Conservation (phyloP, 2,888 invertebrate genomes). For the Adineta ricciae region DNA sequence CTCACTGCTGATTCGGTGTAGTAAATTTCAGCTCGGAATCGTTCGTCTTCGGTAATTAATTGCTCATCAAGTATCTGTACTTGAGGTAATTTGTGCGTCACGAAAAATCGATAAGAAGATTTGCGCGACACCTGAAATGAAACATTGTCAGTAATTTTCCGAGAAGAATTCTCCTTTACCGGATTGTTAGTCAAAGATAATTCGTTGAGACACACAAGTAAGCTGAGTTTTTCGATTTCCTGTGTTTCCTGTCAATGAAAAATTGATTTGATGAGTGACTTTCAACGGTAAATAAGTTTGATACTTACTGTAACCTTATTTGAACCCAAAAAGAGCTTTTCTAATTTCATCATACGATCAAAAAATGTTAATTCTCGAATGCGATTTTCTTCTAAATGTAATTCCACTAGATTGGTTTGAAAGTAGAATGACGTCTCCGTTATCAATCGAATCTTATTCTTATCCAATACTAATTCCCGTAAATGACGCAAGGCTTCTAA, state of each 20-base stretch:
- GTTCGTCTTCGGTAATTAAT: slow-evolving; percentile 46
- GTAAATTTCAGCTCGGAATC: slow-evolving; percentile 46
- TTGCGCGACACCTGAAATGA: slow-evolving; percentile 23
- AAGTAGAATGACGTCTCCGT: slow-evolving; percentile 44
- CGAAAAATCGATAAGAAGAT: slow-evolving; percentile 39
- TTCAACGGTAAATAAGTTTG: not conserved
- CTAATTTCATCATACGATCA: slow-evolving; percentile 42
- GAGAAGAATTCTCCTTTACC: slow-evolving; percentile 38
- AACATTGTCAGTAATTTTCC: not conserved
- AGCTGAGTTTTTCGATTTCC: slow-evolving; percentile 46
- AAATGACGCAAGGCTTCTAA: slow-evolving; percentile 46
- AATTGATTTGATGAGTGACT: no score
- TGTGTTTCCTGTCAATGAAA: slow-evolving; percentile 40
- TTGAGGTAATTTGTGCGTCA: slow-evolving; percentile 44
- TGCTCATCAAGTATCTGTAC: slow-evolving; percentile 47
- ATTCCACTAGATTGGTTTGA: slow-evolving; percentile 47
- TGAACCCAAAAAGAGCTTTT: slow-evolving; percentile 48
- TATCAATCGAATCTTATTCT: slow-evolving; percentile 47
- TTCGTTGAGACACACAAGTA: slow-evolving; percentile 43
- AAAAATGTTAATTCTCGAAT: slow-evolving; percentile 44
- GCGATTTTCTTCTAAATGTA: slow-evolving; percentile 50
- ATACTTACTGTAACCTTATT: slow-evolving; percentile 45
- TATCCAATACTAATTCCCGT: slow-evolving; percentile 47
- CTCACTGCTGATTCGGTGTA: slow-evolving; percentile 31
- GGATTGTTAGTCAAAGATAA: slow-evolving; percentile 48